A percentile compares a stretch with the other conserved stretches of the same genome.
Conservation (phyloP, 2,888 invertebrate genomes). For the Leucania comma region DNA sequence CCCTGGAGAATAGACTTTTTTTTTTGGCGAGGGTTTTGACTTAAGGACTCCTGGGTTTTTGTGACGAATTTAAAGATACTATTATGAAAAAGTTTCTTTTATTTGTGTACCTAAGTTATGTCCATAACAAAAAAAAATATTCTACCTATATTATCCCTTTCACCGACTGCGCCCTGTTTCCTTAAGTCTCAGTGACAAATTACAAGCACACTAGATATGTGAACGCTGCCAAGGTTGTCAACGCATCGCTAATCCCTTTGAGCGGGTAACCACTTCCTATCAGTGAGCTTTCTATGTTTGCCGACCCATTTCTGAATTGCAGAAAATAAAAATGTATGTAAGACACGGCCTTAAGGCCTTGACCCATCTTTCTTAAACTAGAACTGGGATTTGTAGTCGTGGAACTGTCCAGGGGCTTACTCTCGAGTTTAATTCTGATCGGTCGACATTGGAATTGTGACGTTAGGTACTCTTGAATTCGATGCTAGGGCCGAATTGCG, state of each 20-base stretch:
- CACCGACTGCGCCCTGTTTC: no score
- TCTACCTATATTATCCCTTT: neutral
- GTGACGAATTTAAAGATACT: no score
- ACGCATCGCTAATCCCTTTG: conserved; percentile 42
- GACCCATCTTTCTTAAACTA: conserved; percentile 19
- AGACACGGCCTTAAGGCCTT: conserved; percentile 17
- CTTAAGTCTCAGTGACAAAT: conserved; percentile 26
- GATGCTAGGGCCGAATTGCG: no score
- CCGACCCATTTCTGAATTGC: conserved; percentile 41
- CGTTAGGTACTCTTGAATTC: no score
- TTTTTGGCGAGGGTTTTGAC: no score
- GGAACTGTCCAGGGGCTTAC: neutral
- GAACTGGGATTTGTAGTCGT: neutral
- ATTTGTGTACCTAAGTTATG: no score
- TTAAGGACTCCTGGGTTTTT: no score
- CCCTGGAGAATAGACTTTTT: no score
- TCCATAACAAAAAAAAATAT: no score
- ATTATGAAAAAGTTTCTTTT: no score
- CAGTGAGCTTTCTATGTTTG: conserved; percentile 23
- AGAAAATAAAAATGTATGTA: conserved; percentile 34
- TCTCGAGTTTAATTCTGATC: neutral
- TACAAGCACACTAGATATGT: conserved; percentile 28
- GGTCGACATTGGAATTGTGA: no score
- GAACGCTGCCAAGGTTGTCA: conserved; percentile 25
- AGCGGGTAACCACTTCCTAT: conserved; percentile 36